These are phyloP conservation scores for Campylorhamphus procurvoides DNA, from an alignment of 2,113 vertebrate genomes.

Conservation along the genomic window DNA sequence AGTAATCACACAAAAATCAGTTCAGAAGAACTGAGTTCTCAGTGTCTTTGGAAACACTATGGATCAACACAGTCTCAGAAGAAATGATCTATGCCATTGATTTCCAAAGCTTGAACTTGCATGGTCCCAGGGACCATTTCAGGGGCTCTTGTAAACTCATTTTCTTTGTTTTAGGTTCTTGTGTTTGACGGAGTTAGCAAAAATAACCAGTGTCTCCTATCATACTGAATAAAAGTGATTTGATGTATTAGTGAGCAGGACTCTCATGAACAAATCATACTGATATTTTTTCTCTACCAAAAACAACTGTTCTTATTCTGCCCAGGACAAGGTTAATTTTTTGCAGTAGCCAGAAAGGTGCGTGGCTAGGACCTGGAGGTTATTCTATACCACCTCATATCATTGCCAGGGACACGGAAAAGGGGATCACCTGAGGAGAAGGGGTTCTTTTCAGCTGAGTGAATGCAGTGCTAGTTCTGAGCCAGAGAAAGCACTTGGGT, in stretches of 20 bases:
- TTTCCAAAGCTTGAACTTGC: background rate
- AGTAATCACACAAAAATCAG: background rate
- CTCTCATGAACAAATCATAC: background rate
- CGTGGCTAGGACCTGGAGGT: background rate
- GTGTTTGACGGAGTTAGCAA: constrained; percentile 61
- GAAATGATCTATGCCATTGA: background rate
- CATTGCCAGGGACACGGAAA: background rate
- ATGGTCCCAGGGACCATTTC: background rate
- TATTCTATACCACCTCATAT: background rate
- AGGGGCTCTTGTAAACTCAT: background rate
- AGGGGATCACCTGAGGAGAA: background rate
- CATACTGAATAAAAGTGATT: constrained; percentile 57
- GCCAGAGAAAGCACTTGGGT: background rate
- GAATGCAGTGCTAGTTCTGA: background rate
- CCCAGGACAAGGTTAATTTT: background rate
- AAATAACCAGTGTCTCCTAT: constrained; percentile 70
- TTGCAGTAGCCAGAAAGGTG: background rate
- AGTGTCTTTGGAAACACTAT: background rate
- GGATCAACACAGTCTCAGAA: background rate
- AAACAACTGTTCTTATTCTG: background rate
- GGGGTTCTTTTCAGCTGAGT: background rate
- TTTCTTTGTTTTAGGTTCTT: constrained; percentile 43
- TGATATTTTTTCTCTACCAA: background rate
- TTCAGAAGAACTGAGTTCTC: background rate
- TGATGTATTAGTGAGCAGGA: background rate